Conservation (phyloP, 2,797 vertebrate species). For the Pseudomugil gertrudae region DNA sequence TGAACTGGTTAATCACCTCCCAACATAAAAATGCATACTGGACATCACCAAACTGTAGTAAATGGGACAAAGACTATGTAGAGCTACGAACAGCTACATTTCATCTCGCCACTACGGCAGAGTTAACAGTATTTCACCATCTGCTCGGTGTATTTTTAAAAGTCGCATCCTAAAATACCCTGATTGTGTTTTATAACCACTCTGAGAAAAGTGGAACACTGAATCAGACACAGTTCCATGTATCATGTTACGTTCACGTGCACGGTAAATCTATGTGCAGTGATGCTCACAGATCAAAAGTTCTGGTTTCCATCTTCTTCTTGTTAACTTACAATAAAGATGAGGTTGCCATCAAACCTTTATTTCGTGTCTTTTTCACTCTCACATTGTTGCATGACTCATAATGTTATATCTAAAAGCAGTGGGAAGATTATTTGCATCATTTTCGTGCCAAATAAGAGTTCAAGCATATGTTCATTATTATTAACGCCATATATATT, state of each 20-base stretch:
- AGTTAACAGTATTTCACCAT: constrained; percentile 61
- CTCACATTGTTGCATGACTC: no score
- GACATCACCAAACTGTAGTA: constrained; percentile 58
- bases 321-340: constrained; percentile 12
- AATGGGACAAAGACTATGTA: constrained; percentile 56
- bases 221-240: constrained; percentile 46
- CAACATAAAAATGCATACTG: constrained; percentile 57
- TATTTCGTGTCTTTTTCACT: background rate
- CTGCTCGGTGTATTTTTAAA: constrained; percentile 31
- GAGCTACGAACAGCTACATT: constrained; percentile 65
- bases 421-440: no score
- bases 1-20: constrained; percentile 26
- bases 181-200: constrained; percentile 46
- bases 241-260: constrained; percentile 44
- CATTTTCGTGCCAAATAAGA: no score
- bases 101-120: constrained; percentile 47
- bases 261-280: constrained; percentile 28
- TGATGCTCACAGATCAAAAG: constrained; percentile 26
- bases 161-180: constrained; percentile 46
- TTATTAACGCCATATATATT: no score
- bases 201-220: constrained; percentile 39
- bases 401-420: no score
- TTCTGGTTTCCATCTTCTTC: constrained; percentile 30
- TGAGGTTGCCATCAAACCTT: background rate
- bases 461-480: no score